Evolutionary conservation across 2,113 vertebrate genomes (phyloP).

Genomic region (Nipponia nippon): DNA sequence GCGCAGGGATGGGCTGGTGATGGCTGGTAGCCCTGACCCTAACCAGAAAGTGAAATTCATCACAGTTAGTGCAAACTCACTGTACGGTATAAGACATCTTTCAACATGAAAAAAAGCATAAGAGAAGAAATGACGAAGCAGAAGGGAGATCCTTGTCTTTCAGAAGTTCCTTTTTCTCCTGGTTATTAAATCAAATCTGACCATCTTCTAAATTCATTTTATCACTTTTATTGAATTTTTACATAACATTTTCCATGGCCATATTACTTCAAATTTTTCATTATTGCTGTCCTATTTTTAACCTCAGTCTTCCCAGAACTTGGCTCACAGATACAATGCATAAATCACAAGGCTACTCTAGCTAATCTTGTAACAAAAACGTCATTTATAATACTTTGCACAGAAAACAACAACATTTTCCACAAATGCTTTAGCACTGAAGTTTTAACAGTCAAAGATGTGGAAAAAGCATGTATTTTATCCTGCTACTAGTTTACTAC

Average conservation of each 20-base stretch:
- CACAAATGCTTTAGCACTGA: not conserved
- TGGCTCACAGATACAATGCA: not conserved
- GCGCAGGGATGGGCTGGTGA: not conserved
- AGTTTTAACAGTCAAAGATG: not conserved
- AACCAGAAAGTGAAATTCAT: not conserved
- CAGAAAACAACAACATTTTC: not conserved
- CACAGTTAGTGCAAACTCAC: not conserved
- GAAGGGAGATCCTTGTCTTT: not conserved
- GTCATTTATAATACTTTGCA: not conserved
- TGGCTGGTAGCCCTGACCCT: not conserved
- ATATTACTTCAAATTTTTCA: conserved; percentile 3
- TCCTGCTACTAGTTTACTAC: not conserved
- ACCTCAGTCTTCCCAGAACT: conserved; percentile 39
- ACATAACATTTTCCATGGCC: not conserved
- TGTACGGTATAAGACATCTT: not conserved
- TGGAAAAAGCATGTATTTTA: not conserved
- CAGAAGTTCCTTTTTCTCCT: not conserved
- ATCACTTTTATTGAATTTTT: conserved; percentile 2
- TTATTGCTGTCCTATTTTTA: conserved; percentile 40
- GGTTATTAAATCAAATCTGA: not conserved
- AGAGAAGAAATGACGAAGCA: not conserved
- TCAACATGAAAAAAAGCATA: not conserved
- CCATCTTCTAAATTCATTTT: not conserved
- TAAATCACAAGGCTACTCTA: conserved; percentile 32
- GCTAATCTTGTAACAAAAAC: conserved; percentile 17